These are phyloP conservation scores for Vireo griseus DNA, from an alignment of 2,797 vertebrate species.

Conservation along the genomic window DNA sequence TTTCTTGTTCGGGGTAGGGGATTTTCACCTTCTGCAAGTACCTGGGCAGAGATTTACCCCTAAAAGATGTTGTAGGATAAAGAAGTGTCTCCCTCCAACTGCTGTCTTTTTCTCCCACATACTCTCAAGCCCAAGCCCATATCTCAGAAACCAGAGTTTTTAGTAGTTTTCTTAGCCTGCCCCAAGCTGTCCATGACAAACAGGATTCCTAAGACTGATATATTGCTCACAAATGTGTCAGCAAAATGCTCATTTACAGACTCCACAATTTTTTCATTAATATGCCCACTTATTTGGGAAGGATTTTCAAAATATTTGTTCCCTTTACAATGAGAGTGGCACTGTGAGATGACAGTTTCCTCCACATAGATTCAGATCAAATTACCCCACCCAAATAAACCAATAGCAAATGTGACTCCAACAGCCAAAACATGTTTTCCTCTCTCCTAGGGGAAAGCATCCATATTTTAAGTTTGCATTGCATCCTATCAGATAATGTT, in stretches of 20 bases:
- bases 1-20: neutral
- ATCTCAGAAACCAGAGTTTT: neutral
- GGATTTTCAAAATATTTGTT: conserved; percentile 38
- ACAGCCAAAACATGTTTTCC: neutral
- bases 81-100: neutral
- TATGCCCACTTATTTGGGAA: conserved; percentile 6
- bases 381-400: conserved; percentile 18
- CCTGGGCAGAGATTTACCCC: conserved; percentile 12
- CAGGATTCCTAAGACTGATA: neutral
- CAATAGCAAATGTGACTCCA: conserved; percentile 2
- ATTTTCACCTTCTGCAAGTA: neutral
- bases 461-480: conserved; percentile 30
- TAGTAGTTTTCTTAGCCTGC: neutral
- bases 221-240: conserved; percentile 26
- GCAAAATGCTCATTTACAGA: neutral
- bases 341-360: neutral
- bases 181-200: neutral
- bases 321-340: neutral
- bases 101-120: neutral
- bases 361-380: neutral
- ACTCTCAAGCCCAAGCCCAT: neutral
- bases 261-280: conserved; percentile 17
- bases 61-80: conserved; percentile 25
- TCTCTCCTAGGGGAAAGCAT: neutral
- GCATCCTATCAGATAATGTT: conserved; percentile 38